Conservation (phyloP, 2,113 vertebrate species). For the Aleadryas rufinucha region DNA sequence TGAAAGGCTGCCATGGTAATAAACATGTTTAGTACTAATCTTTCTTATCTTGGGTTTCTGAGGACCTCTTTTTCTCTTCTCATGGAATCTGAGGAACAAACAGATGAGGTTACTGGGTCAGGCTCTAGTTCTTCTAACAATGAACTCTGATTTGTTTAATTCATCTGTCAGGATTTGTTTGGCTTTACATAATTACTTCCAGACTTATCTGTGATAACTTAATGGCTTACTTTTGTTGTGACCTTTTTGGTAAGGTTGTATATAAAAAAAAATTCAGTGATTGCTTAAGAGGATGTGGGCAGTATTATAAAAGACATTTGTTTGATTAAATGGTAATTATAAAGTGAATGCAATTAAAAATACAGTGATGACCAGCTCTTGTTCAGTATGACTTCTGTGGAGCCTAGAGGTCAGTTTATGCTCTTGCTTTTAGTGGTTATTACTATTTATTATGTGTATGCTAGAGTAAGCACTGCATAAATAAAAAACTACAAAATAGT, state of each 20-base stretch:
- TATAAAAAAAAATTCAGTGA: neutral
- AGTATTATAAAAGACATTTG: constrained; percentile 23
- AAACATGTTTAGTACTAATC: constrained; percentile 23
- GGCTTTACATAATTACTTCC: constrained; percentile 64
- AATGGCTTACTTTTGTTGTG: constrained; percentile 56
- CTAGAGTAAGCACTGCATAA: neutral
- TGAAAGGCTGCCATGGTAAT: neutral
- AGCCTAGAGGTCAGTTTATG: constrained; percentile 2
- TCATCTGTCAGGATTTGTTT: constrained; percentile 63
- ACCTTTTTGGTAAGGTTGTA: constrained; percentile 43
- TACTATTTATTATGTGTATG: neutral
- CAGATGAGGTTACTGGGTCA: constrained; percentile 43
- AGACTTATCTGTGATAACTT: constrained; percentile 65
- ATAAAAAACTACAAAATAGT: neutral
- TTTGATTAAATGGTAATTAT: constrained; percentile 41
- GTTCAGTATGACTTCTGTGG: neutral
- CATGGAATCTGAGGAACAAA: constrained; percentile 52
- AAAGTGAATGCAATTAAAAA: constrained; percentile 35
- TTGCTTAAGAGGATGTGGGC: constrained; percentile 47
- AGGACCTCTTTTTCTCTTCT: constrained; percentile 43
- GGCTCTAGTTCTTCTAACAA: constrained; percentile 49
- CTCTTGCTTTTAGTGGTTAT: neutral
- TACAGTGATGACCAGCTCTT: neutral
- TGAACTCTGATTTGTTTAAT: constrained; percentile 65
- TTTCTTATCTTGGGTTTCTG: constrained; percentile 31